Percentiles rank a stretch among this genome's conserved stretches.
These are phyloP conservation scores for Agapornis roseicollis DNA, from an alignment of 2,113 vertebrate species.

Conservation along the genomic window DNA sequence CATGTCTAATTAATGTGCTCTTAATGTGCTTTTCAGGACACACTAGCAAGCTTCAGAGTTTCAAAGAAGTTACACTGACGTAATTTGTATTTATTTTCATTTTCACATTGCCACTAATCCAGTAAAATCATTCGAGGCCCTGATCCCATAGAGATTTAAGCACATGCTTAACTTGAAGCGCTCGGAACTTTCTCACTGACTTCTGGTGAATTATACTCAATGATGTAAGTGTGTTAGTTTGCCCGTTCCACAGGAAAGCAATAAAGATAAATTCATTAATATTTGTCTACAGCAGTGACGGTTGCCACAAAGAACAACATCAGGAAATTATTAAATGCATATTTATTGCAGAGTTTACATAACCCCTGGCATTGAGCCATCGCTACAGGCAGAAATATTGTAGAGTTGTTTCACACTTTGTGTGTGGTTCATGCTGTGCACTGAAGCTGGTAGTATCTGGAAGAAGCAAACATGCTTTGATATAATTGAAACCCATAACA, in stretches of 20 bases:
- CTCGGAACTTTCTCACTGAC: not conserved
- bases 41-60: not conserved
- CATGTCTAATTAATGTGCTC: not conserved
- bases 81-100: not conserved
- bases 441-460: not conserved
- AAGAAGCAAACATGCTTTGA: not conserved
- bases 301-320: not conserved
- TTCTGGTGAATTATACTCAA: not conserved
- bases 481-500: not conserved
- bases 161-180: not conserved
- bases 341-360: constrained; percentile 2
- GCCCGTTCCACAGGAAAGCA: not conserved
- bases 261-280: constrained; percentile 11
- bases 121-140: not conserved
- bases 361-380: not conserved
- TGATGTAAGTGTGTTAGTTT: not conserved
- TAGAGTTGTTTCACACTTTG: not conserved
- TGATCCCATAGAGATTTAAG: not conserved
- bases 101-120: not conserved
- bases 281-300: not conserved
- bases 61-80: not conserved
- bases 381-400: not conserved
- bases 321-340: constrained; percentile 41
- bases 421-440: not conserved
- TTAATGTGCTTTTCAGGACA: not conserved